These are phyloP conservation scores for Mythimna albipuncta DNA, from an alignment of 2,888 invertebrate genomes.

Conservation along the genomic window DNA sequence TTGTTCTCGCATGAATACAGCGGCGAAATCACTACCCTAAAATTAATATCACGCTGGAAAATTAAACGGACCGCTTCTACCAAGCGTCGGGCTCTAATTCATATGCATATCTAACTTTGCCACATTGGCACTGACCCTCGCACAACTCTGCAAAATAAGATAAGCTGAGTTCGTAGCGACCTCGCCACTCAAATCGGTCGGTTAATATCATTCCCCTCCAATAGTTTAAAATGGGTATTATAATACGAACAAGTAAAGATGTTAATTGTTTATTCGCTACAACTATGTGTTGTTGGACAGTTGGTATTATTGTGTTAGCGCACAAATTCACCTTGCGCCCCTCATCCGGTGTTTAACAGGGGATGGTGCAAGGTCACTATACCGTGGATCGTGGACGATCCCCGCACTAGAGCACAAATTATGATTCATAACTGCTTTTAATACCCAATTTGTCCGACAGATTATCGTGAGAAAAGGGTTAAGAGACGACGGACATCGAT, in stretches of 20 bases:
- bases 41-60: conserved; percentile 83
- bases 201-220: conserved; percentile 71
- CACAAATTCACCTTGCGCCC: conserved; percentile 77
- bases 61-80: conserved; percentile 77
- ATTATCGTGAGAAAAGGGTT: conserved; percentile 74
- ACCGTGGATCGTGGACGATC: conserved; percentile 65
- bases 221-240: conserved; percentile 70
- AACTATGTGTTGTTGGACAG: conserved; percentile 61
- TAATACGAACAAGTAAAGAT: conserved; percentile 71
- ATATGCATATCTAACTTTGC: conserved; percentile 78
- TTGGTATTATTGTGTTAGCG: conserved; percentile 69
- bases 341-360: conserved; percentile 70
- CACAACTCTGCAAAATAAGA: conserved; percentile 69
- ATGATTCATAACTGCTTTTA: conserved; percentile 72
- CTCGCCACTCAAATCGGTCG: conserved; percentile 71
- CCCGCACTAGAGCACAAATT: conserved; percentile 62
- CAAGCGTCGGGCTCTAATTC: conserved; percentile 69
- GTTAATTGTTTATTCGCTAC: conserved; percentile 72
- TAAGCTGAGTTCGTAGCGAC: conserved; percentile 62
- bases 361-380: conserved; percentile 77
- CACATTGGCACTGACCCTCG: conserved; percentile 76
- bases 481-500: conserved; percentile 66
- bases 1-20: conserved; percentile 73
- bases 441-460: conserved; percentile 57
- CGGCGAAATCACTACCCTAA: conserved; percentile 81